Percentiles rank a stretch among this genome's conserved stretches.
Conservation (phyloP, 2,113 vertebrate genomes). For the Micronycteris hirsuta region DNA sequence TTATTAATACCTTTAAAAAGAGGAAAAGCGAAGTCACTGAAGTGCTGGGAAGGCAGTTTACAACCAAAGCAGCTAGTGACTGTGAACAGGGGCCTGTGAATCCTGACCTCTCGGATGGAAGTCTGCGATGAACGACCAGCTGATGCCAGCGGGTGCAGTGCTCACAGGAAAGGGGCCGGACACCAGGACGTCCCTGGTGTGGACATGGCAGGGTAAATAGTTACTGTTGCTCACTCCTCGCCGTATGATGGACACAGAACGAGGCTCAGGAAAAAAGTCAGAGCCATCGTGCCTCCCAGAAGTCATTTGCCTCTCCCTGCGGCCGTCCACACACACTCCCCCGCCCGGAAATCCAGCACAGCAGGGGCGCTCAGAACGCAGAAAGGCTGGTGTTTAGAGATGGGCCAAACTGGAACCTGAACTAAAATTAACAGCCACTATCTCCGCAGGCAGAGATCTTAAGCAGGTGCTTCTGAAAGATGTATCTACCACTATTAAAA, state of each 20-base stretch:
- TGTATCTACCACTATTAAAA: neutral
- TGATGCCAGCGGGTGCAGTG: too few species aligned
- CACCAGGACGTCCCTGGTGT: neutral
- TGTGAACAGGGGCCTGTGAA: neutral
- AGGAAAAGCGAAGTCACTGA: neutral
- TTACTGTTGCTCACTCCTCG: neutral
- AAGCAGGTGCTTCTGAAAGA: neutral
- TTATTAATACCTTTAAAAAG: slow-evolving; percentile 1
- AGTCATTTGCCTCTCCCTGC: neutral
- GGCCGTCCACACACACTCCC: neutral
- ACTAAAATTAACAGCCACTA: neutral
- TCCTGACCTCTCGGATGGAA: neutral
- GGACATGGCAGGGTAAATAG: fast-evolving
- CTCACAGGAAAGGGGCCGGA: neutral
- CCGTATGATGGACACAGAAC: neutral
- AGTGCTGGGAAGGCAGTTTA: neutral
- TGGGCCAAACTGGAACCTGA: neutral
- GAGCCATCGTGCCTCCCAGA: neutral
- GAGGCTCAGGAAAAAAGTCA: neutral
- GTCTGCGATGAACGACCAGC: neutral
- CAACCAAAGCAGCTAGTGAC: neutral
- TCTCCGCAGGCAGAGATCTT: neutral
- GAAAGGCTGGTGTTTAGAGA: neutral
- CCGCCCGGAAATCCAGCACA: neutral
- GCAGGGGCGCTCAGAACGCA: neutral